Conservation (phyloP, 2,888 invertebrate species). For the Cantharis nigra region DNA sequence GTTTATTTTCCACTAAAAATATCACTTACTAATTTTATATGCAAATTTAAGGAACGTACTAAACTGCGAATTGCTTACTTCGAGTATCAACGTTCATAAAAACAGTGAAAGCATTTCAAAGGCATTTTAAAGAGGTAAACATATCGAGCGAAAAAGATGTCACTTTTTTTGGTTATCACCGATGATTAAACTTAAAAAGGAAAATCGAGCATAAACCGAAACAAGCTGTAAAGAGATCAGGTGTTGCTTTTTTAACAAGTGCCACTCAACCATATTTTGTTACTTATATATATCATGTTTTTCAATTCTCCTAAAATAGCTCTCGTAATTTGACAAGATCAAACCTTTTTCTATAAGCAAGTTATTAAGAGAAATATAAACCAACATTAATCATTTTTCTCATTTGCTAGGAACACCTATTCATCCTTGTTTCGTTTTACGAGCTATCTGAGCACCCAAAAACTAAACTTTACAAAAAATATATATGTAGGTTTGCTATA, state of each 20-base stretch:
- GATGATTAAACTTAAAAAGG: slow-evolving; percentile 24
- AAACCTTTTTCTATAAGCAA: not conserved
- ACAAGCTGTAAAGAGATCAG: slow-evolving; percentile 24
- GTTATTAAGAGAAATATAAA: not conserved
- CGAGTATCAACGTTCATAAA: not conserved
- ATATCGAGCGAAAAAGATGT: slow-evolving; percentile 7
- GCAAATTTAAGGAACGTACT: not conserved
- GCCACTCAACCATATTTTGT: slow-evolving; percentile 21
- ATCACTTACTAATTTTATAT: not conserved
- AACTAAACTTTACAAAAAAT: not conserved
- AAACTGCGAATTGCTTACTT: not conserved
- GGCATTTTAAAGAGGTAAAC: slow-evolving; percentile 9
- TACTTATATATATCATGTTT: slow-evolving; percentile 8
- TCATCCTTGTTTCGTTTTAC: not conserved
- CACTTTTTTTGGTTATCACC: slow-evolving; percentile 8
- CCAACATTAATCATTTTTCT: not conserved
- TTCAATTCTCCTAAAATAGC: slow-evolving; percentile 15
- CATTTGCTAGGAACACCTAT: not conserved
- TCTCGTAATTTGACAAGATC: slow-evolving; percentile 12
- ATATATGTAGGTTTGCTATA: not conserved
- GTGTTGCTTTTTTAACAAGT: slow-evolving; percentile 26
- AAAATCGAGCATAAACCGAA: slow-evolving; percentile 12
- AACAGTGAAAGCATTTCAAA: slow-evolving; percentile 5
- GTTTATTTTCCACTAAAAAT: not conserved
- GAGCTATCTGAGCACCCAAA: not conserved